phyloP scores from a whole-genome alignment of 2,797 vertebrate genomes.

The Hippopotamyrus pictus region DNA sequence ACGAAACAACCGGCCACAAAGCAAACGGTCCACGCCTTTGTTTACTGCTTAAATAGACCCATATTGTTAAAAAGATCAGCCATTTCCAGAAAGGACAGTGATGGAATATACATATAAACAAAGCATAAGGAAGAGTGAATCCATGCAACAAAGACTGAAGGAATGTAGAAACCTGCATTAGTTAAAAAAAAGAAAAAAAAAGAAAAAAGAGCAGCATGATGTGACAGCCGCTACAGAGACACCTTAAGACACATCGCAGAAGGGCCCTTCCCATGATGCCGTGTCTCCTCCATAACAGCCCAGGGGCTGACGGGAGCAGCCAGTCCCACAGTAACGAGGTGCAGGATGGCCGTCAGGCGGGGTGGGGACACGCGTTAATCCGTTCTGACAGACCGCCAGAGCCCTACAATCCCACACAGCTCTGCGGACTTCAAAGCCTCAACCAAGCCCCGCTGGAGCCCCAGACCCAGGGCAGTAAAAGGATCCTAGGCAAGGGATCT shows the following conservation, averaged over 20 bases:
- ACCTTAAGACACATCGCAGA: neutral
- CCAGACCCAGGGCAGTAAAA: neutral
- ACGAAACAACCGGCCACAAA: neutral
- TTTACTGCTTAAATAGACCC: neutral
- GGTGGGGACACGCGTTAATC: neutral
- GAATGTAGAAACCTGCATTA: neutral
- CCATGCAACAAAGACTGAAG: neutral
- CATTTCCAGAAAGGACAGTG: neutral
- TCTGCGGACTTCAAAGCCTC: neutral
- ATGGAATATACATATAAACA: neutral
- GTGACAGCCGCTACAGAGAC: neutral
- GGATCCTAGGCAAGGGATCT: neutral
- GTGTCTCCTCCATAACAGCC: neutral
- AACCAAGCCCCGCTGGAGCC: neutral
- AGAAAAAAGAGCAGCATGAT: neutral
- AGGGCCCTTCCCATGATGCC: neutral
- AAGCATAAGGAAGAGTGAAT: neutral
- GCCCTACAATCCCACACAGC: neutral
- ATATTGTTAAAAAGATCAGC: neutral
- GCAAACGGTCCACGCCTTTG: neutral
- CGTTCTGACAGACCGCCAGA: neutral
- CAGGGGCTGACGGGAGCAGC: neutral
- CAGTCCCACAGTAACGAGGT: neutral
- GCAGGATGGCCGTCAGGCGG: neutral
- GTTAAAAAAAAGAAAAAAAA: neutral